Evolutionary conservation across 2,888 invertebrate species (phyloP).

Genomic region (Noctua fimbriata): DNA sequence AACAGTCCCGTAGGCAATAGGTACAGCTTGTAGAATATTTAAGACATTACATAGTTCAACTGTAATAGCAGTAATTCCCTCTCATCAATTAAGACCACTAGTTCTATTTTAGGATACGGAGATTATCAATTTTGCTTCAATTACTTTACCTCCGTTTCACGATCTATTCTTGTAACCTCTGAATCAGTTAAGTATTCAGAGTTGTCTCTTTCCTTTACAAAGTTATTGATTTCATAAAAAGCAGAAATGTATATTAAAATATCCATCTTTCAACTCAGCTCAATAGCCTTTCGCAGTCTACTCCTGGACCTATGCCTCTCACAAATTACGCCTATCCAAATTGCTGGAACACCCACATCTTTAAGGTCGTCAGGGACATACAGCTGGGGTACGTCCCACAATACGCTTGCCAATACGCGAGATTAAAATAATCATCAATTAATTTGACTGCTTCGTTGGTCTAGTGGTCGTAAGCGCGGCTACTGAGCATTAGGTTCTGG

Average conservation of each 20-base stretch:
- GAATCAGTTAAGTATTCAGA: neutral
- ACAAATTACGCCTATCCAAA: neutral
- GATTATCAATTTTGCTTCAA: slow-evolving; percentile 27
- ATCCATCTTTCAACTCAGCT: neutral
- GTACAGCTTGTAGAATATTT: neutral
- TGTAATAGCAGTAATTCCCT: slow-evolving; percentile 13
- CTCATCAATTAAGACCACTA: slow-evolving; percentile 19
- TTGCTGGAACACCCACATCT: neutral
- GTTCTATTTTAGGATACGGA: slow-evolving; percentile 32
- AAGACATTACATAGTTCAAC: neutral
- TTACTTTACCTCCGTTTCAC: neutral
- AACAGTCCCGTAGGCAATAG: neutral
- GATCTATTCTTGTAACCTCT: neutral
- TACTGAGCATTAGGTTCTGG: no score
- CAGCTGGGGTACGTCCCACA: neutral
- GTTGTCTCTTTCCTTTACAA: neutral
- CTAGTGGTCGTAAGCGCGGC: no score
- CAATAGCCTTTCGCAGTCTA: neutral
- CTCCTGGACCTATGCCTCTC: neutral
- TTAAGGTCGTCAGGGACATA: neutral
- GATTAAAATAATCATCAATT: neutral
- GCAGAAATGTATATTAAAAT: neutral
- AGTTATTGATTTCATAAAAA: neutral
- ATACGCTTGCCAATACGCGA: neutral
- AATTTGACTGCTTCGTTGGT: no score